Conservation (phyloP, 2,888 invertebrate species). For the Caradrina kadenii region DNA sequence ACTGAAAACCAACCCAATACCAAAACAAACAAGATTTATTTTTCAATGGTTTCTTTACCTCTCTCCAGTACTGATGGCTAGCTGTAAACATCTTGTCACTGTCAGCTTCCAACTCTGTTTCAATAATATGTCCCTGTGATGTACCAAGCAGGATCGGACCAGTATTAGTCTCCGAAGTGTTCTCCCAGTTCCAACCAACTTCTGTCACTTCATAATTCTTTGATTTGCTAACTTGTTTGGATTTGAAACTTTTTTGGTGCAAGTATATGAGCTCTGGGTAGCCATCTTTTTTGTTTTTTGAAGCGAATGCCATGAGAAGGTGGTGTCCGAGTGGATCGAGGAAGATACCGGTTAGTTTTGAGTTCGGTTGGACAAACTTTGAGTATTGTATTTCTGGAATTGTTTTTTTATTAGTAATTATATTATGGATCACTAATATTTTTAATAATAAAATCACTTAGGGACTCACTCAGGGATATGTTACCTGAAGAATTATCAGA, state of each 20-base stretch:
- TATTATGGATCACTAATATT: too few relatives aligned
- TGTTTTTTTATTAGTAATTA: not conserved
- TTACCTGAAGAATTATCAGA: too few relatives aligned
- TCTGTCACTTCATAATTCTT: conserved; percentile 96
- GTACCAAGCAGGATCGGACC: conserved; percentile 97
- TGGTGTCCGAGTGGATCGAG: conserved; percentile 97
- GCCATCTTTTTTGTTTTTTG: conserved; percentile 89
- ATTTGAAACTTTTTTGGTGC: conserved; percentile 93
- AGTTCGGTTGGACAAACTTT: conserved; percentile 91
- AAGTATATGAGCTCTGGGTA: conserved; percentile 95
- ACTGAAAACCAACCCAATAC: not conserved
- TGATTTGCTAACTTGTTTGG: conserved; percentile 92
- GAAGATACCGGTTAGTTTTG: conserved; percentile 92
- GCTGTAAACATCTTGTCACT: conserved; percentile 96
- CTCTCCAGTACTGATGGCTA: conserved; percentile 95
- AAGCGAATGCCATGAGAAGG: conserved; percentile 93
- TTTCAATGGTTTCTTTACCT: conserved; percentile 89
- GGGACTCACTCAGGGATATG: too few relatives aligned
- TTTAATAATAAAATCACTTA: too few relatives aligned
- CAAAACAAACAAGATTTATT: not conserved
- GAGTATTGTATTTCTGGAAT: conserved; percentile 93
- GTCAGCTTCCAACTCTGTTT: conserved; percentile 95
- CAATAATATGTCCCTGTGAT: conserved; percentile 96
- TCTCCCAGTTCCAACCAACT: conserved; percentile 96
- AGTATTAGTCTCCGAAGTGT: conserved; percentile 93